Evolutionary conservation across 1,140 invertebrate genomes (phyloP), one percentile per base, ranked within the genome.

Genomic region (Dreissena rostriformis): DNA sequence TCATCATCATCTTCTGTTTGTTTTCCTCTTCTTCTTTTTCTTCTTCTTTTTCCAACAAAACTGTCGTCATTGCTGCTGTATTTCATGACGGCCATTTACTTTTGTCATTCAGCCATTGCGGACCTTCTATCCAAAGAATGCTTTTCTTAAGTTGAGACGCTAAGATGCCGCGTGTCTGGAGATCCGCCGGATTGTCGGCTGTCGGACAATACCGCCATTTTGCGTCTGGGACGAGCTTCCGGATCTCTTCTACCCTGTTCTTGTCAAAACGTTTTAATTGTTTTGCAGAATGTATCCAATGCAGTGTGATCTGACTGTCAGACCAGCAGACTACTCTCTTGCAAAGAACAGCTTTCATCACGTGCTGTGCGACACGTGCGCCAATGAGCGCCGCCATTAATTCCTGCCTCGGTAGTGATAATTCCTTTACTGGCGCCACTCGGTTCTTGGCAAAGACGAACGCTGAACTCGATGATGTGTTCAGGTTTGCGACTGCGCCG

Each of bases 211-310:
- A 68, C 26, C 66, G 66, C 5, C 29, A 39, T 6, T n/a, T 22
- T 8, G 26, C 29, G 26, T 68, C 66, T 22, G 19, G 66, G 17
- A 26, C 26, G 26, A 68, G 29, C 29, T 39, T 68, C 66, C 26
- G 15, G 19, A 68, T 68, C 26, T 68, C 66, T 28, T 68, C 66
- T 6, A 68, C 66, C 24, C 26, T n/a, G 66, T 39, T 68, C 15
- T 17, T 22, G 2, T 22, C 19, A 26, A 68, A 68, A 39, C 66
- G 66, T 68, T 68, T 68, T 26, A 22, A 26, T 39, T 19, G 17
- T 17, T 68, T 28, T 28, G 22, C 12, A 24, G 22, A 61, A 61
- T 61, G 57, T 24, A 61, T 19, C 17, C 17, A 61, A 61, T 61
- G 57, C 17, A 61, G 57, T 12, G 22, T 61, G 17, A 61, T 61